Percentiles rank a stretch among this genome's conserved stretches.
These are phyloP conservation scores for Baronia brevicornis DNA, from an alignment of 2,888 invertebrate genomes.

Conservation along the genomic window DNA sequence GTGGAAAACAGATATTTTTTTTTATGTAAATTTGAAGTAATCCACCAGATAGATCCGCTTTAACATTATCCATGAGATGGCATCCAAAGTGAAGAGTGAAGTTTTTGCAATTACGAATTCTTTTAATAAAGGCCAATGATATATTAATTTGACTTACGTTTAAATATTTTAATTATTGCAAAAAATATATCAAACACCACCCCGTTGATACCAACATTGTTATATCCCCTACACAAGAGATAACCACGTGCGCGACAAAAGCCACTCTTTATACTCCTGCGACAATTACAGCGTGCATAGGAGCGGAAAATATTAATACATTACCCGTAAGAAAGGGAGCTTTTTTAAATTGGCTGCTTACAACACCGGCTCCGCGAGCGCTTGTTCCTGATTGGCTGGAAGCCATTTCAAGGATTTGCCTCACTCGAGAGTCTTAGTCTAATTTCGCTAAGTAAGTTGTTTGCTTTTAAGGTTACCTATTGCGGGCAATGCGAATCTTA, in stretches of 20 bases:
- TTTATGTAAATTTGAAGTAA: too few relatives aligned
- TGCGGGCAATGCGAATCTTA: too few relatives aligned
- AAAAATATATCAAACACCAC: slow-evolving; percentile 21
- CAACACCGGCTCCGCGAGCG: slow-evolving; percentile 28
- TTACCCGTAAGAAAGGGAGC: slow-evolving; percentile 36
- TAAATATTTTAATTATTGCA: slow-evolving; percentile 14
- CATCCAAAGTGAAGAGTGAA: too few relatives aligned
- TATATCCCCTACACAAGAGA: slow-evolving; percentile 23
- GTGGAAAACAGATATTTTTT: too few relatives aligned
- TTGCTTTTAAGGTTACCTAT: slow-evolving; percentile 15
- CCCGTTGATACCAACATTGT: slow-evolving; percentile 21
- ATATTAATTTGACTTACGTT: too few relatives aligned
- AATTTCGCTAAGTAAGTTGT: slow-evolving; percentile 21
- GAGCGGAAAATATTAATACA: slow-evolving; percentile 65
- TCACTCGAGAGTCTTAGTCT: slow-evolving; percentile 20
- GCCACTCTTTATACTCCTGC: slow-evolving; percentile 56
- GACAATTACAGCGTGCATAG: slow-evolving; percentile 61
- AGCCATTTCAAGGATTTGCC: slow-evolving; percentile 27
- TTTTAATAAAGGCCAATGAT: too few relatives aligned
- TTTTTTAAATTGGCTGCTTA: slow-evolving; percentile 47
- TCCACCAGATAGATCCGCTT: too few relatives aligned
- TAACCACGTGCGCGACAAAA: slow-evolving; percentile 47
- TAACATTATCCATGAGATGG: too few relatives aligned
- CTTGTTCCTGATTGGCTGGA: slow-evolving; percentile 24
- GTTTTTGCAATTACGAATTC: too few relatives aligned